Evolutionary conservation across 2,888 invertebrate species (phyloP).

Genomic region (Eucera pruinosa): DNA sequence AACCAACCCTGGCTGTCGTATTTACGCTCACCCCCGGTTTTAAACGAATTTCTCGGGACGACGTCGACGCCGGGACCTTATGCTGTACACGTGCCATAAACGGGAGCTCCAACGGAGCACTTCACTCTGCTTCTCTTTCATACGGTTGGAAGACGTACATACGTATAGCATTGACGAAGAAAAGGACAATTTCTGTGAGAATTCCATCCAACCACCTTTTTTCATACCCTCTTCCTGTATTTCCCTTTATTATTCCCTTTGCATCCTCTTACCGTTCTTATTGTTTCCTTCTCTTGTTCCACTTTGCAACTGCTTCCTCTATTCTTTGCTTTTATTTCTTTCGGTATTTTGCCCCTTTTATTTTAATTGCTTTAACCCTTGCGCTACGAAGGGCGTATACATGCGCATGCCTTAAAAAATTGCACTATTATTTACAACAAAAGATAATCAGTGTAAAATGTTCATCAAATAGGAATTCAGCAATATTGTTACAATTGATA

Average conservation of each 20-base stretch:
- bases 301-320: neutral
- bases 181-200: slow-evolving; percentile 30
- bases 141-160: slow-evolving; percentile 19
- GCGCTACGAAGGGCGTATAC: too few species aligned
- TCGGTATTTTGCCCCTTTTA: too few species aligned
- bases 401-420: too few species aligned
- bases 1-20: slow-evolving; percentile 21
- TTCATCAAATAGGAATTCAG: too few species aligned
- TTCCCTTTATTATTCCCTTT: neutral
- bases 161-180: slow-evolving; percentile 15
- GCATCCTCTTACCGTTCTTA: neutral
- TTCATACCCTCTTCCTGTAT: too few species aligned
- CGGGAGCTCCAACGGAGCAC: slow-evolving; percentile 27
- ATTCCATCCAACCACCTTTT: neutral
- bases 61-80: slow-evolving; percentile 41
- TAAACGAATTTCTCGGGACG: slow-evolving; percentile 59
- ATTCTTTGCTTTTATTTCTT: neutral
- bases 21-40: slow-evolving; percentile 40
- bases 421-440: too few species aligned
- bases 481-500: too few species aligned
- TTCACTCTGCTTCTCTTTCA: slow-evolving; percentile 9
- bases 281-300: neutral
- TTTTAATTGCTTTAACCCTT: too few species aligned
- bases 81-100: slow-evolving; percentile 59
- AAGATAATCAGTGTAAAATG: too few species aligned